Evolutionary conservation across 2,113 vertebrate species (phyloP).

Genomic region (Capreolus pygargus): DNA sequence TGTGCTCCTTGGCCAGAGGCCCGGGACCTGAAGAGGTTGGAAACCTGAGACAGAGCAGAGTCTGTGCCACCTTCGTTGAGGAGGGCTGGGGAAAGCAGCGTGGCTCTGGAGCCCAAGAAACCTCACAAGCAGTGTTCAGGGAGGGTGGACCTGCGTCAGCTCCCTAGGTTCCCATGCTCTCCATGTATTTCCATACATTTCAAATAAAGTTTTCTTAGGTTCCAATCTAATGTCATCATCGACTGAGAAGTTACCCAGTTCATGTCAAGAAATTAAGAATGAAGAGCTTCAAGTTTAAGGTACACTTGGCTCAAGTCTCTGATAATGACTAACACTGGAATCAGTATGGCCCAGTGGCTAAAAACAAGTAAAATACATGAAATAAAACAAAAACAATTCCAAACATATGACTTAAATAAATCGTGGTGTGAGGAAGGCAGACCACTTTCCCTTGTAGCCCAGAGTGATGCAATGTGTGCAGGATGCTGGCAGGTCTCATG

Average conservation of each 20-base stretch:
- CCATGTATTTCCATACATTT: neutral
- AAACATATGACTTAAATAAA: neutral
- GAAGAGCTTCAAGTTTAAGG: neutral
- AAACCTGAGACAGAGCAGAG: neutral
- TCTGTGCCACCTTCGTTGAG: neutral
- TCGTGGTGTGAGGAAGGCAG: neutral
- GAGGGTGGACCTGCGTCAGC: neutral
- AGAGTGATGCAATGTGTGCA: rapidly evolving
- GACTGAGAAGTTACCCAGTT: neutral
- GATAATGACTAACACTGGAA: neutral
- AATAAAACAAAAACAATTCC: neutral
- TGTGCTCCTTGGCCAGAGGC: neutral
- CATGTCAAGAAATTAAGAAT: neutral
- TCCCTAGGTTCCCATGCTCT: rapidly evolving
- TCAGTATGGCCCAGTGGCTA: neutral
- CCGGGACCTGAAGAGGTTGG: neutral
- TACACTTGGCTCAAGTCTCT: neutral
- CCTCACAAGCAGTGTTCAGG: neutral
- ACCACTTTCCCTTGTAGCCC: neutral
- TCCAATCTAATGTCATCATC: neutral
- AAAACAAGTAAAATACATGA: neutral
- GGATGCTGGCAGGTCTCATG: neutral
- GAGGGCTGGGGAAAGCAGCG: neutral
- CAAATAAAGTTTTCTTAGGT: constrained; percentile 10
- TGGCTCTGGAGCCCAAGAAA: neutral